A percentile compares a stretch with the other conserved stretches of the same genome.
phyloP scores from a whole-genome alignment of 2,113 vertebrate genomes.

The Corythornis cristatus region DNA sequence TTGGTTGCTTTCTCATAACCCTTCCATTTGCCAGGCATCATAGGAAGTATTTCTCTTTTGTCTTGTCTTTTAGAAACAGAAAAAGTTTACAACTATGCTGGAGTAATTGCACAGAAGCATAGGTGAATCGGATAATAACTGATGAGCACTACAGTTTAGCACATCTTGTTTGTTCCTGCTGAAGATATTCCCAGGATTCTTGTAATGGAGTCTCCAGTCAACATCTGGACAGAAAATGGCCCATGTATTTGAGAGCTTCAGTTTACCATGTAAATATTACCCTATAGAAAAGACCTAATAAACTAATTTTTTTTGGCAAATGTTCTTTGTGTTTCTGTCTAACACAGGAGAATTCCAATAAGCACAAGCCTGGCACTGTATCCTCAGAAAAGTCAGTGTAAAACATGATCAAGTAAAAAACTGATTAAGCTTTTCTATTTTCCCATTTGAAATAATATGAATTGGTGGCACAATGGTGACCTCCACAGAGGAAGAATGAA shows the following conservation, averaged over 20 bases:
- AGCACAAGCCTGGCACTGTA: neutral
- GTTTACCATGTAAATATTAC: neutral
- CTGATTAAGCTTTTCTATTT: neutral
- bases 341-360: neutral
- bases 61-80: neutral
- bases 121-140: neutral
- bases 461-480: neutral
- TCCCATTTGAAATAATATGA: neutral
- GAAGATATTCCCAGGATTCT: neutral
- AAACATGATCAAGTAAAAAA: neutral
- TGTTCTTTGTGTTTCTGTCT: neutral
- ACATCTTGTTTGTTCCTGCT: neutral
- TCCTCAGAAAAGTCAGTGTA: neutral
- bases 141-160: neutral
- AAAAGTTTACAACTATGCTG: neutral
- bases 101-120: neutral
- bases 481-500: neutral
- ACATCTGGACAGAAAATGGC: fast-evolving
- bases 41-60: neutral
- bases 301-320: neutral
- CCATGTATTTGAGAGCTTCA: neutral
- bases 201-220: neutral
- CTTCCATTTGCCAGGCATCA: neutral
- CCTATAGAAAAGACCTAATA: neutral
- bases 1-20: neutral